phyloP scores from a whole-genome alignment of 2,797 vertebrate genomes.

The Chelon labrosus region DNA sequence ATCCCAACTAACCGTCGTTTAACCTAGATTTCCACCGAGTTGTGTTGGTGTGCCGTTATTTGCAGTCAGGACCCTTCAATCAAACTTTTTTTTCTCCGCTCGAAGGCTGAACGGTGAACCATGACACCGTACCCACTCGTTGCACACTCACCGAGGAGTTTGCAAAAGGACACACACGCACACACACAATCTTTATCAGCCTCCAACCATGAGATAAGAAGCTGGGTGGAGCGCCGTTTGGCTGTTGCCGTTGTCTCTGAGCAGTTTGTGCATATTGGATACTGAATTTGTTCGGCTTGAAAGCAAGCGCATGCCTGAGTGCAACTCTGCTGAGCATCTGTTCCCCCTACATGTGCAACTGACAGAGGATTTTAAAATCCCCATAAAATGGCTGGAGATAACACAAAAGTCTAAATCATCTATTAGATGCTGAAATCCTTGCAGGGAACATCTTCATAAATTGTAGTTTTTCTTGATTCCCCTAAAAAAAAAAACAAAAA shows the following conservation, averaged over 20 bases:
- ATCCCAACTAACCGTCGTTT: background rate
- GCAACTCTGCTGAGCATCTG: constrained; percentile 18
- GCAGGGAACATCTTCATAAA: constrained; percentile 11
- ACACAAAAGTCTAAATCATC: constrained; percentile 1
- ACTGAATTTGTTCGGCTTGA: constrained; percentile 23
- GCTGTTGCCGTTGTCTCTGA: constrained; percentile 38
- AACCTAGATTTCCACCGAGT: background rate
- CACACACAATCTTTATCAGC: constrained; percentile 47
- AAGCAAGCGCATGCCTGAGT: constrained; percentile 22
- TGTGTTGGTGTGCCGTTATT: constrained; percentile 8
- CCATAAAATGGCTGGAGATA: constrained; percentile 27
- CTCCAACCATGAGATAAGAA: constrained; percentile 51
- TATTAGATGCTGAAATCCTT: background rate
- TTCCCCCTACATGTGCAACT: constrained; percentile 14
- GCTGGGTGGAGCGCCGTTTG: constrained; percentile 46
- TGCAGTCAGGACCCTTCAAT: constrained; percentile 39
- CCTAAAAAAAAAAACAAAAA: constrained; percentile 2
- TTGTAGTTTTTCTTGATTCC: constrained; percentile 5
- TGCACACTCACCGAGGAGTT: constrained; percentile 19
- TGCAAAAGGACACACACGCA: constrained; percentile 23
- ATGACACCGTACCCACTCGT: constrained; percentile 12
- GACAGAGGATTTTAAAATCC: constrained; percentile 36
- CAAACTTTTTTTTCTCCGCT: constrained; percentile 29
- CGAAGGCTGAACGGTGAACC: background rate
- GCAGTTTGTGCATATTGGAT: constrained; percentile 15